Conservation (phyloP, 1,140 invertebrate genomes). For the Melanaphis sacchari region DNA sequence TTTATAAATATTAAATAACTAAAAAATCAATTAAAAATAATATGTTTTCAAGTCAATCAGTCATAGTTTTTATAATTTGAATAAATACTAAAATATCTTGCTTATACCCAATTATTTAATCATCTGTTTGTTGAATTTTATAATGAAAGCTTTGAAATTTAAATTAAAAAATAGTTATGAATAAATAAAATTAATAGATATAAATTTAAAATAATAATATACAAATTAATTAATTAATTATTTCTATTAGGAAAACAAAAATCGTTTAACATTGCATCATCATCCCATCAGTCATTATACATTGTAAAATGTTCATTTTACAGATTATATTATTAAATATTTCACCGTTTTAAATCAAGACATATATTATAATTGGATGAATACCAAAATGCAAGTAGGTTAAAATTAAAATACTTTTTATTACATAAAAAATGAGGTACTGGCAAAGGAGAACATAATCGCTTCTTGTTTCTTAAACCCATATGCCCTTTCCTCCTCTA, state of each 20-base stretch:
- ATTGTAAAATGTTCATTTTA: background rate
- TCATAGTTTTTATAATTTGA: too few species aligned
- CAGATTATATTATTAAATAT: background rate
- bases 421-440: background rate
- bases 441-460: background rate
- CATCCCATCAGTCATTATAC: background rate
- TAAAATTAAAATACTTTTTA: slow-evolving; percentile 11
- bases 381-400: background rate
- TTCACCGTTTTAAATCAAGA: background rate
- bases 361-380: background rate
- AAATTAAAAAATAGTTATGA: too few species aligned
- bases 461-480: background rate
- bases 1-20: too few species aligned
- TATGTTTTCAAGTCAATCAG: too few species aligned
- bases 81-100: too few species aligned
- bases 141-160: background rate
- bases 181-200: too few species aligned
- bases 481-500: background rate
- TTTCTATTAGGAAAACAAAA: background rate
- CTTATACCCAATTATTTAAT: background rate
- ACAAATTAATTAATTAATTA: background rate
- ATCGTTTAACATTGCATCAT: background rate
- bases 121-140: background rate
- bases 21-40: too few species aligned
- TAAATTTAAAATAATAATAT: too few species aligned